A percentile compares a stretch with the other conserved stretches of the same genome.
Conservation (phyloP, 64 coral and sea anemone species). For the Actinia equina region DNA sequence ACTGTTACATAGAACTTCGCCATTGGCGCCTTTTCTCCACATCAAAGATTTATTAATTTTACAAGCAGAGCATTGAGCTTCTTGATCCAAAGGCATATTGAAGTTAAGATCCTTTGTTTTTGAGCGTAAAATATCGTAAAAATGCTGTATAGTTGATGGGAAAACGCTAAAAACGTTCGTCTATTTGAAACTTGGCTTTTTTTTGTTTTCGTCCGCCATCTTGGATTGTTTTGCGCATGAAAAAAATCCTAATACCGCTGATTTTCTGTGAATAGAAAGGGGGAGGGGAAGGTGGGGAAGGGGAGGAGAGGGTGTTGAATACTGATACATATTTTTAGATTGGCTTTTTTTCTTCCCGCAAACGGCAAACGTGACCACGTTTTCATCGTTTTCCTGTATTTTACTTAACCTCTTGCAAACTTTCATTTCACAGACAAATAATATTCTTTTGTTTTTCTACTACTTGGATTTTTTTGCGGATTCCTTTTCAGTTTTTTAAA, state of each 20-base stretch:
- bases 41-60: slow-evolving; percentile 94
- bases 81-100: slow-evolving; percentile 72
- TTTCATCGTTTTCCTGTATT: too few relatives aligned
- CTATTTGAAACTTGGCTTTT: background rate
- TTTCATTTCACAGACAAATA: too few relatives aligned
- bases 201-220: background rate
- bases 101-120: background rate
- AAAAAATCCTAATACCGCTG: background rate
- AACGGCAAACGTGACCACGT: too few relatives aligned
- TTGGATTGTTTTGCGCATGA: background rate
- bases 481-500: too few relatives aligned
- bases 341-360: too few relatives aligned
- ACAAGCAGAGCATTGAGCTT: slow-evolving; percentile 90
- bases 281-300: too few relatives aligned
- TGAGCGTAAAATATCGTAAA: background rate
- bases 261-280: background rate
- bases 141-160: background rate
- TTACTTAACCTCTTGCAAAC: too few relatives aligned
- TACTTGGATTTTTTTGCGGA: too few relatives aligned
- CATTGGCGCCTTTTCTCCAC: slow-evolving; percentile 89
- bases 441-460: too few relatives aligned
- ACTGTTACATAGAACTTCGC: slow-evolving; percentile 91
- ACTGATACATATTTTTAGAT: too few relatives aligned
- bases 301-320: too few relatives aligned
- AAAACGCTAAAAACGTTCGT: background rate